Conservation (phyloP, 2,113 vertebrate genomes). For the Stercorarius parasiticus region DNA sequence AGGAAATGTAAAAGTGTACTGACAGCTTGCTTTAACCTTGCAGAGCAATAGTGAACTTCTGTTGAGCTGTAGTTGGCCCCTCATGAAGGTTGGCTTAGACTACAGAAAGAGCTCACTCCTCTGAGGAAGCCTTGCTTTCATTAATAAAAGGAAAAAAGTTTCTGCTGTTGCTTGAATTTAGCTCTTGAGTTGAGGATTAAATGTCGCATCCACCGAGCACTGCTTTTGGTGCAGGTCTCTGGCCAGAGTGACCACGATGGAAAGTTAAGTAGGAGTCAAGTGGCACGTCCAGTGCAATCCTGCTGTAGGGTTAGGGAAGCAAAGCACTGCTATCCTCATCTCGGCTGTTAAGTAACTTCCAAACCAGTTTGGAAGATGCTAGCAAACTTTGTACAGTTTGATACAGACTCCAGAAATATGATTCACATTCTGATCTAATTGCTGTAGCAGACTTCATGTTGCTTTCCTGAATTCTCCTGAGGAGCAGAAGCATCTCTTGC, state of each 20-base stretch:
- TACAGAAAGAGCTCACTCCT: neutral
- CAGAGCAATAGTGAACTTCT: neutral
- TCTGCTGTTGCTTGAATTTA: neutral
- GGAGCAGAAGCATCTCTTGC: neutral
- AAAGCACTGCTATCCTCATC: neutral
- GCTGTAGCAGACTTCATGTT: neutral
- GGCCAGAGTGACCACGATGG: neutral
- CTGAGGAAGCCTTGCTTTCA: neutral
- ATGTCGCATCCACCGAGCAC: neutral
- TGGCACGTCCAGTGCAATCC: neutral
- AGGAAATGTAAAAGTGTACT: neutral
- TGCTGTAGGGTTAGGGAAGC: neutral
- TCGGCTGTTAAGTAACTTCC: neutral
- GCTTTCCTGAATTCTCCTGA: neutral
- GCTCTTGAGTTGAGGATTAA: neutral
- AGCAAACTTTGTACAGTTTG: neutral
- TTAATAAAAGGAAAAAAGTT: neutral
- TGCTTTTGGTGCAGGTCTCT: neutral
- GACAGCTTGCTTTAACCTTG: neutral
- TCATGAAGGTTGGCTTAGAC: neutral
- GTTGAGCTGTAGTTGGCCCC: neutral
- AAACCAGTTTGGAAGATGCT: neutral
- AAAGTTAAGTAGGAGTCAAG: neutral
- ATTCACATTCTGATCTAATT: conserved; percentile 9
- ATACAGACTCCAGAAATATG: conserved; percentile 1